Evolutionary conservation across 2,113 vertebrate genomes (phyloP), one percentile per base, ranked within the genome.

Genomic region (Gorsachius goisagi): DNA sequence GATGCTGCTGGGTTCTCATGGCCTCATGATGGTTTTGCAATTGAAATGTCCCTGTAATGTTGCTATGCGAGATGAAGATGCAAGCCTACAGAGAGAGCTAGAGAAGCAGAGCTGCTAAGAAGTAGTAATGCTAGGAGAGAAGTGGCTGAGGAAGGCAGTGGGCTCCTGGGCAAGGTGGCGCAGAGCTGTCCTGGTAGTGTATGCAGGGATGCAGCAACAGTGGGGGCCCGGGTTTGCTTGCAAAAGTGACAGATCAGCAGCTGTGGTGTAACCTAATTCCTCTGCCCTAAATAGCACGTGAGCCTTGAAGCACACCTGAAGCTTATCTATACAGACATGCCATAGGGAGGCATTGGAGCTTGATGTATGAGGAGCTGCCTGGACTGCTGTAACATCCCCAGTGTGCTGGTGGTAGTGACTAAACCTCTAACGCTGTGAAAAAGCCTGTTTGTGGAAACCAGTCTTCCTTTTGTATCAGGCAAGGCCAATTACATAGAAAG

Each of bases 141-240:
- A 23, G 20, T 0, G 0, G 19, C 26, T 68, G 64, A 37, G 39
- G n/a, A 71, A 35, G 23, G 56, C 74, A 67, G 45, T 1, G 1
- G 32, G n/a, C 37, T 88, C 18, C 21, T 53, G 5, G 17, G 12
- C 0, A 0, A 33, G 35, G 45, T 69, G 39, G 9, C 1, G 1
- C 35, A 15, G 47, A 22, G 66, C 10, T 33, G 32, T 76, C 35
- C 39, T 84, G 47, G 28, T 58, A 20, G 68, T 76, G 62, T 35
- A 15, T 6, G 6, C 19, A 33, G 23, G 50, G 35, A 8, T 35
- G 28, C 52, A 55, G 14, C 3, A 15, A 58, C 45, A 45, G 17
- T 4, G 20, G 62, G 16, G 52, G 30, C 30, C 56, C 55, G 72
- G 45, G 16, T 44, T 84, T 89, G 37, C 63, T 67, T 35, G 11